A percentile compares a stretch with the other conserved stretches of the same genome.
These are phyloP conservation scores for Macrosiphum euphorbiae DNA, from an alignment of 2,888 invertebrate genomes.

Conservation along the genomic window DNA sequence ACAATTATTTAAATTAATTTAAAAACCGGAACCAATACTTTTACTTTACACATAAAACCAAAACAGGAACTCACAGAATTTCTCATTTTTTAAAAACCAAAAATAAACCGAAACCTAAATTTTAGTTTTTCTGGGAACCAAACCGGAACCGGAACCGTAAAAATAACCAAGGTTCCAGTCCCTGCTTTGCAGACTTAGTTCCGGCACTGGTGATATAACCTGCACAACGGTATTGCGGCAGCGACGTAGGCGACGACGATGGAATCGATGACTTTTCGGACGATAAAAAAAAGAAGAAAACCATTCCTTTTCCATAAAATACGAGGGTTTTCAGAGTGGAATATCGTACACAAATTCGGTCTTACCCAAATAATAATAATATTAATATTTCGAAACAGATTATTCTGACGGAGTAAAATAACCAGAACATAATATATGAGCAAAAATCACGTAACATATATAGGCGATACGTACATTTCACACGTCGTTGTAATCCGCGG, in stretches of 20 bases:
- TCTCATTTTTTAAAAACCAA: too few relatives aligned
- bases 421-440: constrained; percentile 1
- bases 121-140: too few relatives aligned
- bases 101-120: too few relatives aligned
- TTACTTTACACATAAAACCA: too few relatives aligned
- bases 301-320: background rate
- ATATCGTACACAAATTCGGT: background rate
- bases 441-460: too few relatives aligned
- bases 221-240: background rate
- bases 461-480: background rate
- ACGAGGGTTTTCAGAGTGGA: background rate
- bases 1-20: too few relatives aligned
- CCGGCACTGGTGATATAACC: too few relatives aligned
- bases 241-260: background rate
- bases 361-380: background rate
- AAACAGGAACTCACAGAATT: too few relatives aligned
- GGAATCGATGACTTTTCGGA: background rate
- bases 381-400: constrained; percentile 31
- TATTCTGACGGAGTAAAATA: background rate
- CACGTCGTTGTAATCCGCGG: constrained; percentile 6
- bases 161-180: too few relatives aligned
- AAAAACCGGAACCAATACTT: too few relatives aligned
- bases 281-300: background rate
- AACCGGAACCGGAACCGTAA: too few relatives aligned
- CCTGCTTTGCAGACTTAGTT: too few relatives aligned